A percentile compares a stretch with the other conserved stretches of the same genome.
These are phyloP conservation scores for Pseudochaenichthys georgianus DNA, from an alignment of 2,797 vertebrate species.

Conservation along the genomic window DNA sequence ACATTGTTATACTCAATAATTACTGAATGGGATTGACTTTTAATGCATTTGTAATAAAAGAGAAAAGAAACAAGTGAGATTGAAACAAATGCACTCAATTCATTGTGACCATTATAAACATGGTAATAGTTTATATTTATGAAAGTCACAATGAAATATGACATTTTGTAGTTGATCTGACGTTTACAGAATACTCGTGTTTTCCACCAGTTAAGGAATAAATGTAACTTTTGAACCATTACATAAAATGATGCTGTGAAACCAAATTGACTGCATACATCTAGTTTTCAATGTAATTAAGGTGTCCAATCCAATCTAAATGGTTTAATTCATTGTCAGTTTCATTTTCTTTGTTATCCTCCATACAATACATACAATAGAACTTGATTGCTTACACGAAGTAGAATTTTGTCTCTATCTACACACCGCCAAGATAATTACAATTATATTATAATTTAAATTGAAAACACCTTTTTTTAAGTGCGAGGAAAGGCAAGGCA, in stretches of 20 bases:
- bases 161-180: background rate
- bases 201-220: background rate
- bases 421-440: background rate
- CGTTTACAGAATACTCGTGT: background rate
- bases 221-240: background rate
- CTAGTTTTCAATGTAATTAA: background rate
- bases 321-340: background rate
- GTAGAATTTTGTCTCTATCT: background rate
- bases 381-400: background rate
- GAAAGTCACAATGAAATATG: background rate
- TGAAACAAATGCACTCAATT: constrained; percentile 7
- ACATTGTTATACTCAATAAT: constrained; percentile 26
- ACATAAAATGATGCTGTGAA: background rate
- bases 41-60: constrained; percentile 21
- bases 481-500: too few species aligned
- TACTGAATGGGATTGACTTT: constrained; percentile 33
- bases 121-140: constrained; percentile 16
- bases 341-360: background rate
- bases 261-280: background rate
- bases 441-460: too few species aligned
- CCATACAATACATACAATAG: background rate
- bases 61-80: constrained; percentile 11
- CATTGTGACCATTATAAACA: constrained; percentile 8
- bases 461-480: too few species aligned
- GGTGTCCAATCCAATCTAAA: too few species aligned